Base-by-base conservation (phyloP, 2,797 vertebrate genomes). In the Propithecus deckenii region DNA sequence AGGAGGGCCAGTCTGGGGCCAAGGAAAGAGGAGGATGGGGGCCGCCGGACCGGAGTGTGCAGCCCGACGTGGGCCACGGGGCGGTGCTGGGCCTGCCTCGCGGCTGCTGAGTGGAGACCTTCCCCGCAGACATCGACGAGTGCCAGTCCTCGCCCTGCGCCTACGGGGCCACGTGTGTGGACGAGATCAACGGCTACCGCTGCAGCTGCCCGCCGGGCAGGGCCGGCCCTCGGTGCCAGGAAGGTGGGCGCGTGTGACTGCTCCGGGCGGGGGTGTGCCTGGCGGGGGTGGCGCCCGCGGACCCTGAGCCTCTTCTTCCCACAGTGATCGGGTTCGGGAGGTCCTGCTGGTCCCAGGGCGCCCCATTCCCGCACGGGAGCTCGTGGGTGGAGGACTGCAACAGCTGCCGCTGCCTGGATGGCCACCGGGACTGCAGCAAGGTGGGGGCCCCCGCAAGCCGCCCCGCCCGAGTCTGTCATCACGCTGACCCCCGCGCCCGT, bases 71-170 rank as follows among this genome's bases (percentile, higher is more conserved):
- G 15, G 25, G 59, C n/a, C 7, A 2, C 2, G 13, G 25, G 59
- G 11, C n/a, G 25, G 14, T 2, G 1, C 50, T 6, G 38, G 71
- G 0, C 65, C 4, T 38, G 84, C 59, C 74, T 32, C 7, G 4
- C 5, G 2, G 1, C 5, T 0, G 1, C 84, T 84, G 57, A 83
- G 69, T 32, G 7, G 0, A 0, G 7, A 14, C 30, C 0, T 52
- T 12, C 32, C 91, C 0, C 18, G 23, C 96, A 99, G 99, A 99
- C 98, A 99, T 99, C 2, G 99, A 99, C 18, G 99, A 99, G 98
- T 99, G 99, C 96, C 99, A 99, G 98, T 99, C 99, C 2, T 99
- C 99, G 0, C 99, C 99, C 1, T 99, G 99, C 32, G 99, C 99
- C 0, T 99, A 99, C 1, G 99, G 99, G 78, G 99, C 99, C 23